phyloP scores from a whole-genome alignment of 2,797 vertebrate genomes.

The Danio kyathit region DNA sequence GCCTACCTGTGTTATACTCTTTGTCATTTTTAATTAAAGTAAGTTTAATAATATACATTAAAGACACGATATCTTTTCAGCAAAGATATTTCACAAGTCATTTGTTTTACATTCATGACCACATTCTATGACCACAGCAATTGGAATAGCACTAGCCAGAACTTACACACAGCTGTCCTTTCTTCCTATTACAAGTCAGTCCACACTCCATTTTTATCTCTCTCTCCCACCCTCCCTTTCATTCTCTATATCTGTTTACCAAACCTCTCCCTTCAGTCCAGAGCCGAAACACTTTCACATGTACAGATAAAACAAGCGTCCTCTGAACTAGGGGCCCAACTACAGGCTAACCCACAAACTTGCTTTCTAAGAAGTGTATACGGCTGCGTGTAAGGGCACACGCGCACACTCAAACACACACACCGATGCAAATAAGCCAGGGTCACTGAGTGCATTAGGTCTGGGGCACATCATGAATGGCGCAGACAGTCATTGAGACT shows the following conservation, averaged over 20 bases:
- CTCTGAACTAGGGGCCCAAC: not conserved
- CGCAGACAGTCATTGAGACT: slow-evolving; percentile 7
- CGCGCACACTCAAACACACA: slow-evolving; percentile 37
- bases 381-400: slow-evolving; percentile 16
- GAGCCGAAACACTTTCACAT: not conserved
- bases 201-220: not conserved
- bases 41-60: too few species aligned
- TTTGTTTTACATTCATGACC: too few species aligned
- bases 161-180: not conserved
- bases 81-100: too few species aligned
- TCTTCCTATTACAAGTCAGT: not conserved
- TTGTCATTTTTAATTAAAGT: too few species aligned
- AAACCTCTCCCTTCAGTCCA: slow-evolving; percentile 4
- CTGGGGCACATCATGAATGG: slow-evolving; percentile 47
- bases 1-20: too few species aligned
- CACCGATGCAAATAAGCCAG: slow-evolving; percentile 19
- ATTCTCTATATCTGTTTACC: slow-evolving; percentile 18
- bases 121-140: too few species aligned
- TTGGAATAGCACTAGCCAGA: too few species aligned
- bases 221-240: slow-evolving; percentile 12
- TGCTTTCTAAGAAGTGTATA: slow-evolving; percentile 30
- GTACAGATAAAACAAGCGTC: not conserved
- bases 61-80: too few species aligned
- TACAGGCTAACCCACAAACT: not conserved
- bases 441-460: slow-evolving; percentile 34